Evolutionary conservation across 2,888 invertebrate species (phyloP), one percentile per base, ranked within the genome.

Genomic region (Spodoptera exigua): DNA sequence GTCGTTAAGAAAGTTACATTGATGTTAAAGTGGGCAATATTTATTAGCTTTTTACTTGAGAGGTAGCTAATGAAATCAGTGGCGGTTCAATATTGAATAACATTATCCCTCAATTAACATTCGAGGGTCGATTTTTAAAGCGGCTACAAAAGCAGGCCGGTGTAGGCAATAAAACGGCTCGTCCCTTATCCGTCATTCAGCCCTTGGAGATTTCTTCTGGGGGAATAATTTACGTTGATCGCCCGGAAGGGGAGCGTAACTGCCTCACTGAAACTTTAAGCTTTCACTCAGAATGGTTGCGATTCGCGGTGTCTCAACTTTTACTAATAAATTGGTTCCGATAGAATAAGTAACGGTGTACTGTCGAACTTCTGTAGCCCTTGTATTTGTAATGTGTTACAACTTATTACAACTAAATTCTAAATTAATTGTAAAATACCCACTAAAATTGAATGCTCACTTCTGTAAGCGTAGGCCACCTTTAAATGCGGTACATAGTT

Each of bases 201-300:
- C 89, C 93, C 93, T 91, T 88, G 78, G 93, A 92, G 92, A 92
- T 93, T 93, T 92, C 92, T 93, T 93, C 91, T 89, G 87, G 89
- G 89, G 88, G 92, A 92, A 92, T 94, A 94, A 93, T 94, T 94
- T 92, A 94, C 93, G 92, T 91, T 91, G 93, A 93, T 93, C 93
- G 92, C 77, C 86, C 87, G 84, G 89, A 90, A 90, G 92, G 92
- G 92, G 91, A 91, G 89, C 89, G 91, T 90, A 91, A 93, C 92
- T 92, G 92, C 92, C 90, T 91, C 87, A 90, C 89, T 91, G 92
- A 93, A 93, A 93, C 93, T 93, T 93, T 92, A 92, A 93, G 93
- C 92, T 91, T 92, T 90, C 91, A 89, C 89, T 92, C 90, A 90
- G 89, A 89, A 88, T 85, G 86, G 88, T 86, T 87, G 87, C 88